Conservation (phyloP, 2,888 invertebrate species). For the Crepidodera aurea region DNA sequence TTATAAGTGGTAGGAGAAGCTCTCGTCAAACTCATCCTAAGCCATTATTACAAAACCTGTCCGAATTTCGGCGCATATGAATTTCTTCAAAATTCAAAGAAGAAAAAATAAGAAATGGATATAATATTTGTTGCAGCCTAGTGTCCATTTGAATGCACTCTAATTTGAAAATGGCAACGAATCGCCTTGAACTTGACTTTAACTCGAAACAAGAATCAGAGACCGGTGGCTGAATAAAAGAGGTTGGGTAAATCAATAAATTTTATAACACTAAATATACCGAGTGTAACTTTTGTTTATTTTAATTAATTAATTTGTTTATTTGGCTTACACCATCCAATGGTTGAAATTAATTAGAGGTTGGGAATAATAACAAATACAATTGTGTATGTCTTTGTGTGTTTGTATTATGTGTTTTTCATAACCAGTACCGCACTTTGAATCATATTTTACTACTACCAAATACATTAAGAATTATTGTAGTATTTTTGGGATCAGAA, state of each 20-base stretch:
- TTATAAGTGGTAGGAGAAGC: slow-evolving; percentile 47
- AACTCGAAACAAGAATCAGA: slow-evolving; percentile 7
- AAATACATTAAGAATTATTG: too few species aligned
- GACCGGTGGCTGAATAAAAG: neutral
- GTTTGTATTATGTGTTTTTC: too few species aligned
- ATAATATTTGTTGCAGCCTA: slow-evolving; percentile 21
- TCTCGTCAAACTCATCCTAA: slow-evolving; percentile 31
- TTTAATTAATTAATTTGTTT: too few species aligned
- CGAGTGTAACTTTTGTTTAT: neutral
- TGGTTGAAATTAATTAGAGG: too few species aligned
- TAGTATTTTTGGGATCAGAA: too few species aligned
- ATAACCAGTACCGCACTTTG: too few species aligned
- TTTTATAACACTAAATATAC: slow-evolving; percentile 5
- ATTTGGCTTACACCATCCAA: too few species aligned
- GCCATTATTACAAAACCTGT: slow-evolving; percentile 34
- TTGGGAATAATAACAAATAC: too few species aligned
- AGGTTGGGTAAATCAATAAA: slow-evolving; percentile 19
- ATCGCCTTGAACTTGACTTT: slow-evolving; percentile 56
- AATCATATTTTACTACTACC: too few species aligned
- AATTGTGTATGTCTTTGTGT: too few species aligned
- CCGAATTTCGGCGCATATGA: slow-evolving; percentile 31
- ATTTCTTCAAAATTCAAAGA: slow-evolving; percentile 16
- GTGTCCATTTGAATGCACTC: slow-evolving; percentile 34
- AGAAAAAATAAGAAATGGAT: slow-evolving; percentile 20
- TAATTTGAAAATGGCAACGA: slow-evolving; percentile 52